Evolutionary conservation across 2,113 vertebrate species (phyloP).

Genomic region (Lampris incognitus): DNA sequence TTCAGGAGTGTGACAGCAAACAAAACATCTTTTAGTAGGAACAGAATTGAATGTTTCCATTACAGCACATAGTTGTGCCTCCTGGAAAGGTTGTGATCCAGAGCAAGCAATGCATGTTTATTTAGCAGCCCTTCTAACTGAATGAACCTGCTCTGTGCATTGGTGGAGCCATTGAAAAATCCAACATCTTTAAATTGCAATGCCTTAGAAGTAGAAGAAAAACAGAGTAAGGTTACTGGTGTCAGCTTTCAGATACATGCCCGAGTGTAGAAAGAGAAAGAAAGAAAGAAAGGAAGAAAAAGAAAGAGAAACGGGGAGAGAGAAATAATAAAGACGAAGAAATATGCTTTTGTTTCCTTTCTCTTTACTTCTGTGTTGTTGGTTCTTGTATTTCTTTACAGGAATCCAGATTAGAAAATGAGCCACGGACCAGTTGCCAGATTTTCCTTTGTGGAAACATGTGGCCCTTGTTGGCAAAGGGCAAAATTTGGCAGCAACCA

Average conservation of each 20-base stretch:
- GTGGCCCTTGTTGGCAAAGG: slow-evolving; percentile 81
- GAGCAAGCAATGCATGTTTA: slow-evolving; percentile 77
- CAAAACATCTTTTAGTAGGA: slow-evolving; percentile 35
- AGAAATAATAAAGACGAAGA: background rate
- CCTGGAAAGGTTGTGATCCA: slow-evolving; percentile 73
- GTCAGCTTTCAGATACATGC: slow-evolving; percentile 43
- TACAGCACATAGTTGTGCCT: slow-evolving; percentile 65
- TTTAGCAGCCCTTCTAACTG: slow-evolving; percentile 69
- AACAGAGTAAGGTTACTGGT: slow-evolving; percentile 40
- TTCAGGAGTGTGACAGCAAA: slow-evolving; percentile 54
- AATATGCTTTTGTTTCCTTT: background rate
- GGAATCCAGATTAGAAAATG: slow-evolving; percentile 64
- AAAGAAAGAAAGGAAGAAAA: background rate
- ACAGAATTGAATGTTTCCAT: slow-evolving; percentile 73
- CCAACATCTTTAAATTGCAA: slow-evolving; percentile 54
- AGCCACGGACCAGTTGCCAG: slow-evolving; percentile 71
- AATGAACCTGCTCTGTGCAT: slow-evolving; percentile 56
- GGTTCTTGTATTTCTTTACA: slow-evolving; percentile 38
- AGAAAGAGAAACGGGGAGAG: background rate
- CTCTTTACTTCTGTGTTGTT: slow-evolving; percentile 28
- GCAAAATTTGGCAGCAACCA: slow-evolving; percentile 88
- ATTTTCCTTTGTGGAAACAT: slow-evolving; percentile 82
- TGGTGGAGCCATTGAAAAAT: slow-evolving; percentile 41
- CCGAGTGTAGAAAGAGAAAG: background rate
- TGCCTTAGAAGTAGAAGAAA: slow-evolving; percentile 41